Evolutionary conservation across 1,140 invertebrate species (phyloP), one percentile per base, ranked within the genome.

Genomic region (Bombus pyrosoma): DNA sequence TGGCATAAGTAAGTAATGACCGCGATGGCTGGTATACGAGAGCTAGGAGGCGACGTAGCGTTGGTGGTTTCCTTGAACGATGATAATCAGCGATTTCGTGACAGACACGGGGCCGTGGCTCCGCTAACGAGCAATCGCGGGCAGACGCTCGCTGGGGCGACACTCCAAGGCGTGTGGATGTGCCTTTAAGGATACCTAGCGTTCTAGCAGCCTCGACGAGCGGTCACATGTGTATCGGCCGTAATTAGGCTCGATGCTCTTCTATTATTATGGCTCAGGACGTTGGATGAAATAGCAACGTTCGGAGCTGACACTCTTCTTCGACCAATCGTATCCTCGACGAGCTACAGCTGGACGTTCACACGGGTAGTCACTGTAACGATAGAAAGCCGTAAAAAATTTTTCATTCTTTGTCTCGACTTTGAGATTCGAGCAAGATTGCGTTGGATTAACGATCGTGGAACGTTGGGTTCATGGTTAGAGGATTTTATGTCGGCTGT

Each of bases 51-150:
- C 91, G 91, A 93, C 92, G 91, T 83, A 91, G 91, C 91, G 91
- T 91, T 91, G 90, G 91, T 91, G 91, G 91, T 94, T 94, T 95
- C 94, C 94, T 95, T 94, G 94, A 95, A 95, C 94, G 95, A 95
- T 95, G 95, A 95, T 95, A 95, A 95, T 95, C 94, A 95, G 94
- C 89, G 94, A 95, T 95, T 95, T 95, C 94, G 95, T 95, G 95
- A 95, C 95, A 94, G 95, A 95, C 94, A 95, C 94, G 94, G 95
- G 94, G 94, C 94, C 94, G 95, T 95, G 92, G 92, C 91, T 90
- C 93, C 92, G 92, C 94, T 95, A 95, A 95, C 94, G 95, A 95
- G 94, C 94, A 95, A 95, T 95, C 94, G 92, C 92, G 92, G 88
- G 89, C 90, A 81, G 75, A 86, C 83, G 89, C 91, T 91, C 92